phyloP scores from a whole-genome alignment of 2,888 invertebrate genomes.

The Sialis lutaria region DNA sequence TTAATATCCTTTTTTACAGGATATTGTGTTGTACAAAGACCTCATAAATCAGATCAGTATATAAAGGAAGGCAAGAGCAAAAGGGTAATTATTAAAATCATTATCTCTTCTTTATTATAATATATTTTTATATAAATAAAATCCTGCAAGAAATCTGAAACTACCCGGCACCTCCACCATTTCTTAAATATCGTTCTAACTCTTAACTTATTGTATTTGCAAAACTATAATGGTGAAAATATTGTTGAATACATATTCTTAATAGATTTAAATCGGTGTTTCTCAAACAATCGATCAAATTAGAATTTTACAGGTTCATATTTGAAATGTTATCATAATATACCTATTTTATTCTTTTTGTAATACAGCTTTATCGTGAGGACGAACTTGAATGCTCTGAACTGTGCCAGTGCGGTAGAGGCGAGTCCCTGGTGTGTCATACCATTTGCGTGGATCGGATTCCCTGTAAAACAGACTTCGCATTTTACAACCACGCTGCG shows the following conservation, averaged over 20 bases:
- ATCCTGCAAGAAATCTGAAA: not conserved
- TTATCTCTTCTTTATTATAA: too few species aligned
- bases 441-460: slow-evolving; percentile 76
- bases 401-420: slow-evolving; percentile 69
- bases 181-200: too few species aligned
- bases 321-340: too few species aligned
- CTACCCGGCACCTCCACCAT: too few species aligned
- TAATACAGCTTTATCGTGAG: slow-evolving; percentile 55
- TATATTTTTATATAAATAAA: not conserved
- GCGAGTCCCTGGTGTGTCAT: slow-evolving; percentile 57
- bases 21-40: slow-evolving; percentile 70
- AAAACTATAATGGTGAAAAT: too few species aligned
- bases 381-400: slow-evolving; percentile 83
- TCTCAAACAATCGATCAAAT: too few species aligned
- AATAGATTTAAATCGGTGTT: too few species aligned
- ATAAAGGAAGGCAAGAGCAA: slow-evolving; percentile 74
- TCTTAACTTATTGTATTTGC: too few species aligned
- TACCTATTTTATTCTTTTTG: slow-evolving; percentile 3
- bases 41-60: slow-evolving; percentile 66
- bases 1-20: slow-evolving; percentile 28
- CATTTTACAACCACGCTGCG: slow-evolving; percentile 79
- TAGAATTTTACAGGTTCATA: too few species aligned
- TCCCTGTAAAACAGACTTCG: slow-evolving; percentile 73
- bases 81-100: slow-evolving; percentile 39
- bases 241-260: too few species aligned